Evolutionary conservation across 2,888 invertebrate species (phyloP), one percentile per base, ranked within the genome.

Genomic region (Pyrochroa serraticornis): DNA sequence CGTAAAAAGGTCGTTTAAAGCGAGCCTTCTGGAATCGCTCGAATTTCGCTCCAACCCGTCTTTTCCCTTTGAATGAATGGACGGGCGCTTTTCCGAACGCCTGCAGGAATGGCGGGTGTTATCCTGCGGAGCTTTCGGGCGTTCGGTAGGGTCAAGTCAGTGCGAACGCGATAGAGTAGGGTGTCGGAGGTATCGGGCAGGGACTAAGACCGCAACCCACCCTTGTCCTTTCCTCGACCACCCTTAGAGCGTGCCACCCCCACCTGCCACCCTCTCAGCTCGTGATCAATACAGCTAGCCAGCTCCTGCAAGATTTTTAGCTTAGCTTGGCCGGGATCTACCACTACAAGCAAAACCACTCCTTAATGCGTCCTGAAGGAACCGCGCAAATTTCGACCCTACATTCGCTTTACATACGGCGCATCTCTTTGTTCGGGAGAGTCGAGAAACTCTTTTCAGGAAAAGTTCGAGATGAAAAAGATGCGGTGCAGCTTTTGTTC

Each of bases 231-330:
- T 76, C 77, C 76, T 76, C 76, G 68, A 71, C 76, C 73, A 75
- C 78, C 77, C 77, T 77, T 78, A 77, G 77, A 76, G 72, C 69
- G 66, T 62, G 57, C 62, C 62, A 50, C 61, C 65, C 53, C 58
- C 63, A 53, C 67, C 58, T 62, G 43, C 63, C 66, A 70, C 72
- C 75, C 71, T 70, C 70, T 58, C 66, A 60, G 67, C 69, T 66
- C 64, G 76, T 77, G 78, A 79, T 79, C 79, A 78, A 79, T 79
- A 79, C 79, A 79, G 79, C 79, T 78, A 75, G 77, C 76, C 73
- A 73, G 76, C 76, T 77, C 77, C 78, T 79, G 79, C 79, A 79
- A 79, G 79, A 79, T 77, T 78, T 79, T 78, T 76, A 77, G 79
- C 79, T 79, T 79, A 78, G 77, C 77, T 78, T 74, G 77, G 75